Evolutionary conservation across 2,113 vertebrate genomes (phyloP), one percentile per base, ranked within the genome.

Genomic region (Sinocyclocheilus anophthalmus): DNA sequence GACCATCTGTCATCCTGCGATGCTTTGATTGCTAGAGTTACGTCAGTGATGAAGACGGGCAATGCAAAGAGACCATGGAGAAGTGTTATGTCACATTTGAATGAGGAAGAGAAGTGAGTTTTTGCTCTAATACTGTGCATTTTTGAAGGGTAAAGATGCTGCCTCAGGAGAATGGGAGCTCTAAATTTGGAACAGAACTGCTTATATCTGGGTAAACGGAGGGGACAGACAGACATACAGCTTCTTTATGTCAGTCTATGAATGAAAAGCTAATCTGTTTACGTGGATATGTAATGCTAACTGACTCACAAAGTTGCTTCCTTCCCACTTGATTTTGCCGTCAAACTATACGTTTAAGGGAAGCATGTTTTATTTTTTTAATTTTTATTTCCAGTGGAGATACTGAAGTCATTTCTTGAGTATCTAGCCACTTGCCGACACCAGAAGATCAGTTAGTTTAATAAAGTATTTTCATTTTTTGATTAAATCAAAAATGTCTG

Each of bases 21-120:
- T 86, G 88, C 87, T 91, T 59, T 90, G 89, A 91, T 87, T 91
- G 89, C 84, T 92, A 37, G 75, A 86, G 91, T 84, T 92, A 90
- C 90, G 92, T 88, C 84, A 78, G 90, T 78, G 73, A 90, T 80
- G 85, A 92, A 77, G 75, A 87, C 88, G 87, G 67, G 63, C 42
- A 87, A 89, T 78, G 83, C 84, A 70, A 83, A 75, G 83, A 90
- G 85, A 88, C 84, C 85, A 73, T 87, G 90, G 87, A 88, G 88
- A 76, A 85, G 90, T 89, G 80, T 61, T 84, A 86, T 45, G 77
- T 73, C 69, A 84, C 26, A 39, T 86, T 86, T 84, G 53, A 37
- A 65, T 79, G 48, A 39, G 63, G 82, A n/a, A 84, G 69, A 87
- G 80, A 80, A 82, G 84, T 91, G 81, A 88, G 86, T 88, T 79